Percentiles rank a stretch among this genome's conserved stretches.
Conservation (phyloP, 2,888 invertebrate genomes). For the Hypomecis punctinalis region DNA sequence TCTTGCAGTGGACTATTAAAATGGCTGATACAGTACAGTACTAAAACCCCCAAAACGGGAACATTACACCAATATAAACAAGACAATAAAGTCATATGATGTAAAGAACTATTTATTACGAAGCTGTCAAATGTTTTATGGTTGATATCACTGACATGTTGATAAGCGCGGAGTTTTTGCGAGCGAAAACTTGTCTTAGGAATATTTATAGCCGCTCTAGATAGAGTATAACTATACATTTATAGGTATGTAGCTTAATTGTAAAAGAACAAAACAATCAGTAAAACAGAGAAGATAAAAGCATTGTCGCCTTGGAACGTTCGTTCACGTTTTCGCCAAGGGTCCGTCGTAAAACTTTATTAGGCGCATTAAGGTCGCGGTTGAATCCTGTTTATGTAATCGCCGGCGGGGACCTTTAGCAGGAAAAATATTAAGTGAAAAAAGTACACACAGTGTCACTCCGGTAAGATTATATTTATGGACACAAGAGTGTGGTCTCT, state of each 20-base stretch:
- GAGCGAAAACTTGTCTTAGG: constrained; percentile 19
- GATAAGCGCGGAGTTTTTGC: constrained; percentile 15
- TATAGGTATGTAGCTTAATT: constrained; percentile 62
- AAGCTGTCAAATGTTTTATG: constrained; percentile 23
- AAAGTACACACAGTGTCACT: constrained; percentile 78
- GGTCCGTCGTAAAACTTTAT: constrained; percentile 84
- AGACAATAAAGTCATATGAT: constrained; percentile 17
- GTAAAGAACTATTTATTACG: constrained; percentile 28
- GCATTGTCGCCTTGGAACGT: constrained; percentile 83
- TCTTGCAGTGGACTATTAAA: too few relatives aligned
- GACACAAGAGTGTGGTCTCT: constrained; percentile 44
- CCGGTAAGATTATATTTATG: constrained; percentile 74
- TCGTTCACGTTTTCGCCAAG: constrained; percentile 82
- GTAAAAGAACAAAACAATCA: constrained; percentile 77
- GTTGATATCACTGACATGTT: constrained; percentile 15
- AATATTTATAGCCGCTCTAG: constrained; percentile 17
- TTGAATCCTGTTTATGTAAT: constrained; percentile 85
- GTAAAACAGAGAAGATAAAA: constrained; percentile 83
- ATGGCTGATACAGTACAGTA: too few relatives aligned
- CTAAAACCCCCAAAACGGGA: constrained; percentile 4
- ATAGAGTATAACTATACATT: constrained; percentile 25
- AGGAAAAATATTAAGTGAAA: constrained; percentile 84
- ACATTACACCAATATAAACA: constrained; percentile 18
- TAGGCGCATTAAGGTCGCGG: constrained; percentile 84
- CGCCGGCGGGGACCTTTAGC: constrained; percentile 81